Evolutionary conservation across 2,888 invertebrate species (phyloP), one percentile per base, ranked within the genome.

Genomic region (Epicampocera succincta): DNA sequence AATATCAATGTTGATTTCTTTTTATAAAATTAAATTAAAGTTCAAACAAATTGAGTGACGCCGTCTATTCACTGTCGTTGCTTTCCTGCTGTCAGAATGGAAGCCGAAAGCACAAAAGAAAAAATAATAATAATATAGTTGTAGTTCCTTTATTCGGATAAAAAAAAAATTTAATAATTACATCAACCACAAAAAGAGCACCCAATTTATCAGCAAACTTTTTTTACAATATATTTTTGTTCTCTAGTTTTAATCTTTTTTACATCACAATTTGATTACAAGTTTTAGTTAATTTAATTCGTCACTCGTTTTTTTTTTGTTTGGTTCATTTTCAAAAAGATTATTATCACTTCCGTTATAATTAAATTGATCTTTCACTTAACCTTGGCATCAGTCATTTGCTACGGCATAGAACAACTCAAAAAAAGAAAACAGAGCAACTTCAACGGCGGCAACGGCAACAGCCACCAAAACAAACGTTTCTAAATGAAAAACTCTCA

Each of bases 341-440:
- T 76, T 81, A 75, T 81, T 84, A 78, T 82, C 79, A 84, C 84
- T 84, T 84, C 84, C 84, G 84, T 79, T 84, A 80, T 81, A 84
- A 80, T 84, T 84, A 77, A 82, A 80, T 80, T 84, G 82, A 82
- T 84, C 84, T 82, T 80, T 74, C 84, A 84, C 82, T 84, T 84
- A 84, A 84, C 84, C 84, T 84, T 84, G 84, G 80, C 81, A 76
- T 80, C 68, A 84, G 76, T 75, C 80, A 83, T 82, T 69, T 52
- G 56, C 69, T 73, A 61, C 61, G 46, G 15, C 58, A 21, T 44
- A 60, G 9, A 44, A 54, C 29, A 25, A 44, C 42, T 15, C 15
- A n/a, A 13, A 15, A 2, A 42, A 33, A n/a, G 13, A 72, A 40
- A 54, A 60, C n/a, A 61, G 25, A 11, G 52, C 25, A 73, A 54